Percentiles rank a stretch among this genome's conserved stretches.
phyloP scores from a whole-genome alignment of 2,888 invertebrate genomes.

The Invenusta paracnida region DNA sequence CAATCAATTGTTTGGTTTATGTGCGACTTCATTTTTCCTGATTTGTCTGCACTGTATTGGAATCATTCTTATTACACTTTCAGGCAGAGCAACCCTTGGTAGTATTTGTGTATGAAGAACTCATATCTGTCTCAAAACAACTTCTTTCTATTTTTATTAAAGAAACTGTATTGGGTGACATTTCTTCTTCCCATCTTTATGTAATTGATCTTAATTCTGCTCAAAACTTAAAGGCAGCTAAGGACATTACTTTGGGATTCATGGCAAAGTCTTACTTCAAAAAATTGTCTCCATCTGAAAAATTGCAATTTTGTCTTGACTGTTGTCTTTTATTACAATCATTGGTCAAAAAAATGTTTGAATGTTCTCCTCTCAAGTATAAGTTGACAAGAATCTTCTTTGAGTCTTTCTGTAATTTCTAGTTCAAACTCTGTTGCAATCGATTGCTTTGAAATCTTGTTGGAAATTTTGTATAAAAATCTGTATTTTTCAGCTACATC shows the following conservation, averaged over 20 bases:
- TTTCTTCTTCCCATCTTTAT: not conserved
- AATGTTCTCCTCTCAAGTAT: not conserved
- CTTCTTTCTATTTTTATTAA: not conserved
- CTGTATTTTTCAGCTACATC: too few species aligned
- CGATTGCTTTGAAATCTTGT: too few species aligned
- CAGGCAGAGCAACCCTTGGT: not conserved
- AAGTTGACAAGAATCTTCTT: not conserved
- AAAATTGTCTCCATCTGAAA: not conserved
- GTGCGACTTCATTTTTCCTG: not conserved
- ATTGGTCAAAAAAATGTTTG: not conserved
- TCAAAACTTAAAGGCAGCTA: not conserved
- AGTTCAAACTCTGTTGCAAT: too few species aligned
- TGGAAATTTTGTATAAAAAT: too few species aligned
- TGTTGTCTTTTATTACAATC: not conserved
- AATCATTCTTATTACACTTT: not conserved
- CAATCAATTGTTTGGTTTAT: not conserved
- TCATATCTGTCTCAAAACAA: not conserved
- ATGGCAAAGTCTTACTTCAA: not conserved
- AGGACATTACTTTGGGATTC: not conserved
- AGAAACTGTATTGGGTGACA: not conserved
- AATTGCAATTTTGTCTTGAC: not conserved
- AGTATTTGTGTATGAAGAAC: not conserved
- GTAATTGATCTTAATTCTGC: not conserved
- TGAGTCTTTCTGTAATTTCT: too few species aligned
- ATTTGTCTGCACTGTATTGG: not conserved